Base-by-base conservation (phyloP, 1,140 invertebrate species). In the Aphelenchoides besseyi region DNA sequence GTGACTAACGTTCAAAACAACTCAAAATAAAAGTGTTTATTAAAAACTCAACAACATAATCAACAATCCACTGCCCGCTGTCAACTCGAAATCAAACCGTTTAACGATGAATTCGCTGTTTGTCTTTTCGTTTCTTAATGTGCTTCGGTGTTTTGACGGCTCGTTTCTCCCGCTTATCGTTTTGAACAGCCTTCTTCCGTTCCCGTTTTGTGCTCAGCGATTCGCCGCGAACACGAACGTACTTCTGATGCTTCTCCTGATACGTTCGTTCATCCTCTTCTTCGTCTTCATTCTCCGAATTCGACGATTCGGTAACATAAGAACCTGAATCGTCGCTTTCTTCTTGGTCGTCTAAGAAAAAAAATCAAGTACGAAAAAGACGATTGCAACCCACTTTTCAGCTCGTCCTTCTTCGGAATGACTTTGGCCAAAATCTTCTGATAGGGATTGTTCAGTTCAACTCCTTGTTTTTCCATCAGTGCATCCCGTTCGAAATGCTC, bases 401-500 rank as follows among this genome's bases (percentile, higher is more conserved):
- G 53, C n/a, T 53, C 18, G 32, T 71, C 69, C 0, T 55, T 54
- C 18, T 71, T 37, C 2, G 72, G 29, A 30, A 70, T 9, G 16
- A 75, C 80, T 55, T 84, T 81, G n/a, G 79, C 79, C 62, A 82
- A 74, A 37, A 79, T 72, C 30, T 70, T 80, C 63, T 78, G 75
- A 53, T 81, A 81, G 30, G 85, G 89, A 69, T 90, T 88, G 29
- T 88, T 87, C 61, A 74, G 71, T 33, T 86, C 79, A 32, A 90
- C 87, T 66, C 91, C 91, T 71, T 89, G 86, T 85, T 92, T 92
- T 0, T 90, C 90, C 77, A 91, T 88, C 63, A 87, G 88, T 61
- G 92, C 91, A 85, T 98, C 95, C 55, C 91, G 86, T 85, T 98
- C 95, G 86, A 91, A 90, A 85, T 97, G 90, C 30, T 92, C 89